These are phyloP conservation scores for Bergia sp. DNA, from an alignment of 92 coral and sea anemone genomes.

Conservation along the genomic window DNA sequence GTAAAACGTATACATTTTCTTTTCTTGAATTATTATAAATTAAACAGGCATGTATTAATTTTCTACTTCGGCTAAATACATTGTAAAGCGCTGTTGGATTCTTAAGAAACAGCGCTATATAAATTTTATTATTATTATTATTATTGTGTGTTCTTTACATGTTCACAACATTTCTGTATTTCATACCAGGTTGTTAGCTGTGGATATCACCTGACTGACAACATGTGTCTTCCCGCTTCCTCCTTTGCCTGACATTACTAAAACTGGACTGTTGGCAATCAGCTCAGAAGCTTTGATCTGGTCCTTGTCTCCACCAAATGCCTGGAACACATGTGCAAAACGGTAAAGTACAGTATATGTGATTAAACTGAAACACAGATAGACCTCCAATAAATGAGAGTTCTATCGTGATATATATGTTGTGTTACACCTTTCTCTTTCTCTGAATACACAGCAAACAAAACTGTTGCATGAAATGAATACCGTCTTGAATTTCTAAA, in stretches of 20 bases:
- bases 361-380: neutral
- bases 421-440: no score
- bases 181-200: constrained; percentile 14
- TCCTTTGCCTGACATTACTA: constrained; percentile 65
- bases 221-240: constrained; percentile 69
- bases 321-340: constrained; percentile 1
- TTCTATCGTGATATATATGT: no score
- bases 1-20: no score
- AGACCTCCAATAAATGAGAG: neutral
- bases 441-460: no score
- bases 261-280: constrained; percentile 45
- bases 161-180: neutral
- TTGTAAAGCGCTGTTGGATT: no score
- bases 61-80: no score
- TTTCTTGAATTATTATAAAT: no score
- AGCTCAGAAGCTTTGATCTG: constrained; percentile 53
- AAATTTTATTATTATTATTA: no score
- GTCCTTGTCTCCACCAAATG: constrained; percentile 54
- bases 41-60: no score
- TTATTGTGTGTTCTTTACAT: neutral
- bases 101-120: no score
- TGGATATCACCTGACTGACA: constrained; percentile 40
- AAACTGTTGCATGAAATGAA: neutral
- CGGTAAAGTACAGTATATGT: neutral
- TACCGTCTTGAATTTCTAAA: neutral